Base-by-base conservation (phyloP, 2,797 vertebrate species). In the Hydrocynus forskahlii region DNA sequence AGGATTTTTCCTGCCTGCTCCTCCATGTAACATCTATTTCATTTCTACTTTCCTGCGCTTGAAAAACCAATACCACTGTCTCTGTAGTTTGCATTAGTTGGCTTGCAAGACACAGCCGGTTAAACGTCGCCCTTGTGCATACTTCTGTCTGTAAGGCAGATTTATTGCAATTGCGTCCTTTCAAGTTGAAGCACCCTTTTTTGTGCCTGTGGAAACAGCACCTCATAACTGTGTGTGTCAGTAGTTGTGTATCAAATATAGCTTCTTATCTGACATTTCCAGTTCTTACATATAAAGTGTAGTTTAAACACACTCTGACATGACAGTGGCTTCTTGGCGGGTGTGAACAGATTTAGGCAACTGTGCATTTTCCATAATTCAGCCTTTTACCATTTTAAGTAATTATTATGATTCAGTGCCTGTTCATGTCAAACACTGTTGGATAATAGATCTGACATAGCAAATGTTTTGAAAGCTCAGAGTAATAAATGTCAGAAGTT, bases 141-240 rank as follows among this genome's bases (percentile, higher is more conserved):
- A 89, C 90, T 91, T 91, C 86, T 89, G 91, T 92, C 89, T 89
- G 16, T 16, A 9, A 57, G 84, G 50, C 86, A 90, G 90, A 94
- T 92, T 93, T 93, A 92, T 80, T 80, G 90, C 84, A 73, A 86
- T 86, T 16, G 29, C 25, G 7, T 55, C 75, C 80, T 77, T 91
- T 88, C 25, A 75, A 75, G 78, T 88, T 84, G 89, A 88, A 87
- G 86, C 81, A 63, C 82, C 79, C 87, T 75, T 66, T 78, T 38
- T 38, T 29, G 60, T 66, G 79, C 64, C 52, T 84, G 19, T 69
- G 3, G 43, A n/a, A 69, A 69, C 40, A 23, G 87, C 81, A 82
- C 6, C 12, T 23, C 87, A 43, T 69, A 63, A 64, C 17, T 77
- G 54, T 68, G 23, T 48, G 2, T 75, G 13, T 0, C 52, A 48